Evolutionary conservation across 2,113 vertebrate genomes (phyloP), one percentile per base, ranked within the genome.

Genomic region (Orycteropus afer): DNA sequence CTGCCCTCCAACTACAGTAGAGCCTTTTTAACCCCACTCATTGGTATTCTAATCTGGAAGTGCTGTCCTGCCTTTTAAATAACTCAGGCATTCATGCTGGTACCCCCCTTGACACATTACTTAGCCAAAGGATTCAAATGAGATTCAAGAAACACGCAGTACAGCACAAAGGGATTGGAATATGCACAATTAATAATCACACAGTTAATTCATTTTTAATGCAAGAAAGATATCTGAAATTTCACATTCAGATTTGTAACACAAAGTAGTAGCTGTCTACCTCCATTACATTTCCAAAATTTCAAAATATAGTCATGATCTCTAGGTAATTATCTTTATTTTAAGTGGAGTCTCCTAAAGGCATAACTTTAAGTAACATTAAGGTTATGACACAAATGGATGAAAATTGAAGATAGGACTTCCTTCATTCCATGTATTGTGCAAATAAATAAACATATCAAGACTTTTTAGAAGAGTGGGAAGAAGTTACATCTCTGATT

Each of bases 21-120:
- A 99, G 99, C 99, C 99, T 99, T 99, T 99, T 99, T 99, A 99
- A 99, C 99, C 99, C 98, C 99, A 98, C 99, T 99, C 99, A 99
- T 99, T 99, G 99, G 99, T 99, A 99, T 99, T 99, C 99, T 99
- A 99, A 99, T 99, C 99, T 98, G 99, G 98, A 98, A 99, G 98
- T 98, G 98, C 98, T 99, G 98, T 99, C 99, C 99, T 98, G 99
- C 99, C 99, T 99, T 99, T 99, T 99, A 99, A 99, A 99, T 99
- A 99, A 99, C 99, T 99, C 98, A 99, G 98, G 99, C 99, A 99
- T 99, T 99, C 99, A 98, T 99, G 98, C 99, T 99, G 96, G 97
- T 98, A 99, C 99, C 99, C 99, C 98, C 99, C 99, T 99, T 99
- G 99, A 99, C 99, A 99, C 99, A 99, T 99, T 99, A 99, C 98